These are phyloP conservation scores for Fragum fragum DNA, from an alignment of 2,888 invertebrate species.

Conservation along the genomic window DNA sequence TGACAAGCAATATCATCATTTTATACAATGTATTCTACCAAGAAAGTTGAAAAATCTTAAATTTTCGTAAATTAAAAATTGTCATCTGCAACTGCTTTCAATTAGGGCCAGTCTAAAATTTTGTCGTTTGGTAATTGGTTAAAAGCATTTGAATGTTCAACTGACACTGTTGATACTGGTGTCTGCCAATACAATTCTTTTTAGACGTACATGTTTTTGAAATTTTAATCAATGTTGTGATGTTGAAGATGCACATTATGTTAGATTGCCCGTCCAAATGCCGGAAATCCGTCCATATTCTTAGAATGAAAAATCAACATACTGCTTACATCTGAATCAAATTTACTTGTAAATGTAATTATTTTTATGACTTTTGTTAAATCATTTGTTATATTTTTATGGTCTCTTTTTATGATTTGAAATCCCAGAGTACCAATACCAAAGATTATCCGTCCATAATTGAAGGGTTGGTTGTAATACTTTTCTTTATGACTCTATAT, in stretches of 20 bases:
- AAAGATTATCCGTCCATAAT: background rate
- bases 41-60: too few relatives aligned
- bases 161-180: too few relatives aligned
- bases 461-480: background rate
- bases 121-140: too few relatives aligned
- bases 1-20: too few relatives aligned
- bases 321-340: background rate
- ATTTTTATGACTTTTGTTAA: background rate
- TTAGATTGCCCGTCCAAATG: background rate
- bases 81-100: too few relatives aligned
- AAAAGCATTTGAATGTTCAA: too few relatives aligned
- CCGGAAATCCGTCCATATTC: background rate
- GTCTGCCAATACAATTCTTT: constrained; percentile 6
- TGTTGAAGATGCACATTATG: background rate
- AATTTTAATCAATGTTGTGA: constrained; percentile 12
- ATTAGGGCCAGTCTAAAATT: too few relatives aligned
- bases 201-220: constrained; percentile 11
- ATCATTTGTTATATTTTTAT: background rate
- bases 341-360: background rate
- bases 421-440: background rate
- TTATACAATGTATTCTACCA: too few relatives aligned
- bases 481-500: background rate
- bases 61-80: too few relatives aligned
- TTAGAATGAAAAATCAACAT: background rate
- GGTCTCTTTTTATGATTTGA: background rate